Percentiles rank a stretch among this genome's conserved stretches.
Evolutionary conservation across 2,797 vertebrate species (phyloP).

Genomic region (Peromyscus nudipes): DNA sequence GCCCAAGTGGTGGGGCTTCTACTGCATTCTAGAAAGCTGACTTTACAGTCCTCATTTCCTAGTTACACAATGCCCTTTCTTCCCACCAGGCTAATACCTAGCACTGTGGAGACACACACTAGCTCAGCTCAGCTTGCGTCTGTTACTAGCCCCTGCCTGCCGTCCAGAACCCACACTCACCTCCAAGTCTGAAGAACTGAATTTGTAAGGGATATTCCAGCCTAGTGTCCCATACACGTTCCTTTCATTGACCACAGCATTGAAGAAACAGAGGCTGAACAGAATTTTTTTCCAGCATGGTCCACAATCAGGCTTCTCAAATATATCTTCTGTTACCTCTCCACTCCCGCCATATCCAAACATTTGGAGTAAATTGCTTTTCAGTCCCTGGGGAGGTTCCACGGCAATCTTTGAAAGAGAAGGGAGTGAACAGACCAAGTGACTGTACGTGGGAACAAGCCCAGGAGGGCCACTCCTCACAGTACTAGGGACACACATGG

Average conservation of each 20-base stretch:
- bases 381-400: conserved; percentile 85
- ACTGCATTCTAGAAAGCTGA: background rate
- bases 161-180: conserved; percentile 71
- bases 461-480: background rate
- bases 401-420: conserved; percentile 82
- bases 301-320: conserved; percentile 77
- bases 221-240: conserved; percentile 85
- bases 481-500: no score
- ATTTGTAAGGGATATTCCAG: conserved; percentile 87
- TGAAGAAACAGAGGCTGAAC: conserved; percentile 87
- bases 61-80: background rate
- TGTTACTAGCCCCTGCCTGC: background rate
- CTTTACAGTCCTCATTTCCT: background rate
- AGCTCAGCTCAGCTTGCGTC: background rate
- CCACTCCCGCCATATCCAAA: conserved; percentile 81
- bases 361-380: conserved; percentile 85
- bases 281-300: conserved; percentile 86
- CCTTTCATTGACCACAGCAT: conserved; percentile 86
- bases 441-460: background rate
- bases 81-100: background rate
- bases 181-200: conserved; percentile 86
- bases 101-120: background rate
- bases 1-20: background rate
- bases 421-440: background rate
- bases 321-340: conserved; percentile 81